A percentile compares a stretch with the other conserved stretches of the same genome.
phyloP scores from a whole-genome alignment of 1,140 invertebrate species.

The Amphibalanus amphitrite region DNA sequence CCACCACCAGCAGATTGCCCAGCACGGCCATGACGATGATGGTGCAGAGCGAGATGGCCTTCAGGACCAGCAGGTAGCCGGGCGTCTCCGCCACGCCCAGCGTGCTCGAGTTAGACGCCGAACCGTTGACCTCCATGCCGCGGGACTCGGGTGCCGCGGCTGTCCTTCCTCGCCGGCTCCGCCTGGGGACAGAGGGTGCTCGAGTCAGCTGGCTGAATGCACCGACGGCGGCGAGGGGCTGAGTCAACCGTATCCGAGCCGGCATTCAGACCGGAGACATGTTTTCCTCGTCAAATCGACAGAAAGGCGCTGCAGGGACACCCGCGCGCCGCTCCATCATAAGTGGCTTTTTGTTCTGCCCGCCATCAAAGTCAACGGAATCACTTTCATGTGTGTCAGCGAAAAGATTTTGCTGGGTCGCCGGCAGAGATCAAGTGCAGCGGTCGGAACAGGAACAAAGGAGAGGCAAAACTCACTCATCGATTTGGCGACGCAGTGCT shows the following conservation, averaged over 20 bases:
- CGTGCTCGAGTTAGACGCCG: too few species aligned
- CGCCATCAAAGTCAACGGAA: not conserved
- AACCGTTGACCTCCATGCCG: not conserved
- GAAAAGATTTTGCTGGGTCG: not conserved
- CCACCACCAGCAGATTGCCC: constrained; percentile 69
- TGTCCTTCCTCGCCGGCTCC: not conserved
- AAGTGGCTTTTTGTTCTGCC: not conserved
- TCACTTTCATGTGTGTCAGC: not conserved
- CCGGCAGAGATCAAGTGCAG: not conserved
- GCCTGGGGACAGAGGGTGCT: not conserved
- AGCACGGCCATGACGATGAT: constrained; percentile 73
- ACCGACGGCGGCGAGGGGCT: not conserved
- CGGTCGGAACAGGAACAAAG: too few species aligned
- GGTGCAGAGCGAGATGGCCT: constrained; percentile 52
- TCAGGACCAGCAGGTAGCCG: constrained; percentile 36
- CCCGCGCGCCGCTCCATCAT: not conserved
- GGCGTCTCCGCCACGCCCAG: too few species aligned
- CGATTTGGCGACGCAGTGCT: too few species aligned
- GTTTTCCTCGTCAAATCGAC: not conserved
- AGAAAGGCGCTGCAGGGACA: not conserved
- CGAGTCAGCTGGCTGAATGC: not conserved
- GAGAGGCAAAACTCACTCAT: too few species aligned
- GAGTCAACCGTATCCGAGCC: not conserved
- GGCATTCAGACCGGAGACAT: not conserved
- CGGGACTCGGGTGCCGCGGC: too few species aligned